Evolutionary conservation across 2,888 invertebrate species (phyloP).

Genomic region (Synergus itoensis): DNA sequence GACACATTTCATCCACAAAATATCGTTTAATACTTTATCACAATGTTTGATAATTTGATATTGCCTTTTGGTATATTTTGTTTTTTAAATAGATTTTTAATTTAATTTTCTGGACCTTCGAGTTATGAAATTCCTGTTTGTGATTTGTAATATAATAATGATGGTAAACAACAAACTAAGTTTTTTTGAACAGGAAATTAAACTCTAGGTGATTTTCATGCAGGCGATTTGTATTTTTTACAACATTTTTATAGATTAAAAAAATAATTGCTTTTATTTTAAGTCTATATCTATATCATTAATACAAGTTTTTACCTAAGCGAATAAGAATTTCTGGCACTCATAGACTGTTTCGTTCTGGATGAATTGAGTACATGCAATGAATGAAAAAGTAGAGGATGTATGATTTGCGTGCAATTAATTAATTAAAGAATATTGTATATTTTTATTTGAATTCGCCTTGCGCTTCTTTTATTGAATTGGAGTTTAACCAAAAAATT

Average conservation of each 20-base stretch:
- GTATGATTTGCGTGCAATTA: constrained; percentile 66
- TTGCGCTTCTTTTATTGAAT: constrained; percentile 51
- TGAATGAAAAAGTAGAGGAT: constrained; percentile 56
- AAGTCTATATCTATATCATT: background rate
- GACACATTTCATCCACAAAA: background rate
- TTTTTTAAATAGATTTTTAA: background rate
- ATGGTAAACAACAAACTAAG: background rate
- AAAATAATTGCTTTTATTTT: background rate
- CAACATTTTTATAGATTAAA: background rate
- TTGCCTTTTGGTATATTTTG: constrained; percentile 4
- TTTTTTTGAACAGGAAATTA: background rate
- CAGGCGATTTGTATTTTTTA: no score
- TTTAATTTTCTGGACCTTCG: background rate
- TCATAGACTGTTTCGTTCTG: constrained; percentile 32
- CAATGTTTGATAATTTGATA: constrained; percentile 13
- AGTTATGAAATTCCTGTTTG: background rate
- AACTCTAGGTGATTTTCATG: no score
- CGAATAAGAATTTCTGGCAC: background rate
- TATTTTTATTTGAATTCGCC: constrained; percentile 49
- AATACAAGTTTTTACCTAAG: background rate
- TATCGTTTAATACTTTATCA: constrained; percentile 16
- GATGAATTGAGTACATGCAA: constrained; percentile 42
- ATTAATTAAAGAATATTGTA: constrained; percentile 45
- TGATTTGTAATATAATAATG: background rate
- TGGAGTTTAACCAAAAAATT: constrained; percentile 9